Percentiles rank a stretch among this genome's conserved stretches.
phyloP scores from a whole-genome alignment of 1,140 invertebrate species.

The Megalopta genalis region DNA sequence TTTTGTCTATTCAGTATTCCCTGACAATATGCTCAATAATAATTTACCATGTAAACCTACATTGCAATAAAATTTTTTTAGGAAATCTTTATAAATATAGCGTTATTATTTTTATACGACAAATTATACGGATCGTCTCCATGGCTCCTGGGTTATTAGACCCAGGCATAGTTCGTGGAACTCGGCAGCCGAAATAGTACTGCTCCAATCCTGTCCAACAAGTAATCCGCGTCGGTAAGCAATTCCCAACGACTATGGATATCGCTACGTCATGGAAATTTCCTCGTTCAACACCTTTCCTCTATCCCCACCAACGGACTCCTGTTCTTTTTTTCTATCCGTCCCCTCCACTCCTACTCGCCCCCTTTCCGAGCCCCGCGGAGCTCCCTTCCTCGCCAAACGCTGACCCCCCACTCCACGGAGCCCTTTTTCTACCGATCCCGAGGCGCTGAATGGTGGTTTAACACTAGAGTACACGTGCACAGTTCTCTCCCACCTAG shows the following conservation, averaged over 20 bases:
- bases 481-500: too few species aligned
- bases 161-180: background rate
- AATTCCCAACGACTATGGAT: conserved; percentile 26
- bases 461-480: background rate
- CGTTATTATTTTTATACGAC: too few species aligned
- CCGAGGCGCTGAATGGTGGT: background rate
- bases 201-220: background rate
- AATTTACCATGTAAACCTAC: too few species aligned
- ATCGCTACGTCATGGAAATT: conserved; percentile 68
- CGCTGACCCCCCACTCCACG: background rate
- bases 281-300: conserved; percentile 59
- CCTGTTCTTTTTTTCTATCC: conserved; percentile 16
- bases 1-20: too few species aligned
- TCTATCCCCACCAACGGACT: conserved; percentile 31
- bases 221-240: conserved; percentile 24
- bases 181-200: background rate
- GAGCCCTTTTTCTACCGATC: conserved; percentile 11
- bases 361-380: background rate
- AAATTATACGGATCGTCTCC: too few species aligned
- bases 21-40: too few species aligned
- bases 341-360: background rate
- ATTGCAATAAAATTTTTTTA: too few species aligned
- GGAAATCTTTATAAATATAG: too few species aligned
- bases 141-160: too few species aligned
- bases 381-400: too few species aligned